These are phyloP conservation scores for Antennarius striatus DNA, from an alignment of 2,113 vertebrate genomes.

Conservation along the genomic window DNA sequence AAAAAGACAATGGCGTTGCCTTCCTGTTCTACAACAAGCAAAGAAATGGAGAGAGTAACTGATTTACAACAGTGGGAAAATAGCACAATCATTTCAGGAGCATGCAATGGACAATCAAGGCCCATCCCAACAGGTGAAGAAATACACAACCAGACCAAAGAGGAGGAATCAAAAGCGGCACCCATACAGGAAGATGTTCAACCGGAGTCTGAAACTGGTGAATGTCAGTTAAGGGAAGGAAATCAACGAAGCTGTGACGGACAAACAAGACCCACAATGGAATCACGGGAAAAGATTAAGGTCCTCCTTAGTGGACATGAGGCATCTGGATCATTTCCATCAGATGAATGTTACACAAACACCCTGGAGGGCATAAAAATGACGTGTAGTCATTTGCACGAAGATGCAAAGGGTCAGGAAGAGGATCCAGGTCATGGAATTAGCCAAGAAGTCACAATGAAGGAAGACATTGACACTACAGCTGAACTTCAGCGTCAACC, in stretches of 20 bases:
- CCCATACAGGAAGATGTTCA: background rate
- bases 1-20: conserved; percentile 13
- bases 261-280: background rate
- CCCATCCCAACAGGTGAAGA: conserved; percentile 1
- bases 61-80: background rate
- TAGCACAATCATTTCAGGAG: background rate
- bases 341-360: conserved; percentile 15
- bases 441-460: conserved; percentile 2
- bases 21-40: background rate
- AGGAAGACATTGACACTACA: conserved; percentile 25
- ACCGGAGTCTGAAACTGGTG: conserved; percentile 10
- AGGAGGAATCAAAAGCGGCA: background rate
- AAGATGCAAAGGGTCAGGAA: conserved; percentile 26
- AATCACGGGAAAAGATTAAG: conserved; percentile 10
- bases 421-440: conserved; percentile 14
- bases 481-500: conserved; percentile 30
- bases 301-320: conserved; percentile 11
- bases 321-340: conserved; percentile 7
- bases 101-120: conserved; percentile 1
- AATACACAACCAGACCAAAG: conserved; percentile 1
- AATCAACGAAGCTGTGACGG: conserved; percentile 10
- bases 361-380: background rate
- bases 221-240: conserved; percentile 18
- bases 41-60: conserved; percentile 14
- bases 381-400: conserved; percentile 18